Evolutionary conservation across 1,140 invertebrate species (phyloP).

Genomic region (Phocides pigmalion): DNA sequence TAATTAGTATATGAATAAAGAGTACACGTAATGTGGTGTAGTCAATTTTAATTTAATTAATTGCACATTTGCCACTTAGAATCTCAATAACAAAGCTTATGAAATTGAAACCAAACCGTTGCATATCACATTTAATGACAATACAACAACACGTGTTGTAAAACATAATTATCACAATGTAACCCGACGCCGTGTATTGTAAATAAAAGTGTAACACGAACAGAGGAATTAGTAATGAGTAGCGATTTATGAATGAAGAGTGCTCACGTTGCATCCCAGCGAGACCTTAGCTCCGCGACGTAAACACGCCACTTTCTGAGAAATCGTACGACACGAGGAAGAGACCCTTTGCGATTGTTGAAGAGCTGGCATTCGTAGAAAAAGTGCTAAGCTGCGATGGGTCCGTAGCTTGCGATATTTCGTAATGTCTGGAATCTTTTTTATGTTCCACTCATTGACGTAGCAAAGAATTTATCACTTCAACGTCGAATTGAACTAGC

Average conservation of each 20-base stretch:
- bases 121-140: constrained; percentile 18
- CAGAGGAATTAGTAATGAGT: constrained; percentile 38
- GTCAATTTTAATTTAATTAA: neutral
- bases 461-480: too few species aligned
- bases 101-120: constrained; percentile 18
- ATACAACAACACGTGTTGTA: constrained; percentile 37
- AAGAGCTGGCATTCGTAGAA: too few species aligned
- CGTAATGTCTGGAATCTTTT: too few species aligned
- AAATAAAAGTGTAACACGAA: constrained; percentile 53
- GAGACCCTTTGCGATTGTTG: too few species aligned
- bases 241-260: constrained; percentile 64
- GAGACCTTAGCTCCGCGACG: constrained; percentile 31
- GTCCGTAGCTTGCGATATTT: too few species aligned
- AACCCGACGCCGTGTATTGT: constrained; percentile 31
- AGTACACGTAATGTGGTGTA: too few species aligned
- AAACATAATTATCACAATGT: constrained; percentile 34
- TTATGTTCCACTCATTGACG: too few species aligned
- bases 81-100: constrained; percentile 27
- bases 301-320: constrained; percentile 60
- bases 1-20: too few species aligned
- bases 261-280: constrained; percentile 55
- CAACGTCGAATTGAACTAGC: too few species aligned
- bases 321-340: constrained; percentile 46
- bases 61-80: neutral
- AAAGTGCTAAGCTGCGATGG: too few species aligned